phyloP scores from a whole-genome alignment of 2,113 vertebrate species.

The Platichthys flesus region DNA sequence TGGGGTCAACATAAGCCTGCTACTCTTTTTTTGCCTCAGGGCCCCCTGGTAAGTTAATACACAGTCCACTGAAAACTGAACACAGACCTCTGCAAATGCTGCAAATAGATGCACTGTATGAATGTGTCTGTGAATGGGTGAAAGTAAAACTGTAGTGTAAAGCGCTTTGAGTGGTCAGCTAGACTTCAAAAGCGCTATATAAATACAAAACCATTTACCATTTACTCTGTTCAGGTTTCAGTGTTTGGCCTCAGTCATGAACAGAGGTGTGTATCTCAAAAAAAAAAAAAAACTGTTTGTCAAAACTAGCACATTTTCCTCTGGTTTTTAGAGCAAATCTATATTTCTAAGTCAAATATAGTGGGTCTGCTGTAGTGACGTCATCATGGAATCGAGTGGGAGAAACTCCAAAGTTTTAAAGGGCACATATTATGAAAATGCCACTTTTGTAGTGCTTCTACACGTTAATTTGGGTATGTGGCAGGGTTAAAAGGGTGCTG shows the following conservation, averaged over 20 bases:
- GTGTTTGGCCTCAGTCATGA: neutral
- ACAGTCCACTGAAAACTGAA: neutral
- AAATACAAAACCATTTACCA: too few relatives aligned
- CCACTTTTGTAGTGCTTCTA: too few relatives aligned
- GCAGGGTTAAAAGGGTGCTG: too few relatives aligned
- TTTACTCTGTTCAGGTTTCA: neutral
- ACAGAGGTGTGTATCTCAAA: too few relatives aligned
- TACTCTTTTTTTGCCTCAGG: conserved; percentile 16
- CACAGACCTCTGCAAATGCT: neutral
- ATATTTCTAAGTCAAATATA: conserved; percentile 26
- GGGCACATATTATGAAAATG: too few relatives aligned
- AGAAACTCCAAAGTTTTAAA: neutral
- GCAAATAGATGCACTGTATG: too few relatives aligned
- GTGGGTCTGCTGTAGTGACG: conserved; percentile 1
- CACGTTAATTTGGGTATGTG: too few relatives aligned
- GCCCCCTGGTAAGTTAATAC: neutral
- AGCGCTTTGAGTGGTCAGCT: too few relatives aligned
- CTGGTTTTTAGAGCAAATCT: neutral
- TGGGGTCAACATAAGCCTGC: conserved; percentile 18
- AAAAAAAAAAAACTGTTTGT: conserved; percentile 10
- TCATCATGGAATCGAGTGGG: conserved; percentile 9
- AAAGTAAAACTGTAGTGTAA: too few relatives aligned
- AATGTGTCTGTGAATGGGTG: too few relatives aligned
- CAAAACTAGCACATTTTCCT: conserved; percentile 19
- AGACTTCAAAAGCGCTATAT: too few relatives aligned